These are phyloP conservation scores for Panthera tigris DNA, from an alignment of 2,113 vertebrate genomes.

Conservation along the genomic window DNA sequence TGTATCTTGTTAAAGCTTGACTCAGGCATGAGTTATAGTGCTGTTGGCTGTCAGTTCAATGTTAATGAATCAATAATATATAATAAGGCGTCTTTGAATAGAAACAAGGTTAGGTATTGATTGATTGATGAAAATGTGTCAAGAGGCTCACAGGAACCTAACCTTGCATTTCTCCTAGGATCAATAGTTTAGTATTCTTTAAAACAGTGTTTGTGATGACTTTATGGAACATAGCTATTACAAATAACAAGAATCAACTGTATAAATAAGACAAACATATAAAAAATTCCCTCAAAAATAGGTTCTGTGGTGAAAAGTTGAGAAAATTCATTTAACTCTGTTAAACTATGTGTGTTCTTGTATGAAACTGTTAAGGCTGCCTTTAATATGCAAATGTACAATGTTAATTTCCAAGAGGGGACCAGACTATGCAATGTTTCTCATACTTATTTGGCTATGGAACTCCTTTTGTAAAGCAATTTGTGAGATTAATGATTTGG, in stretches of 20 bases:
- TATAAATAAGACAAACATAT: not conserved
- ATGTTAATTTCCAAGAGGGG: not conserved
- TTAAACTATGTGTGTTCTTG: not conserved
- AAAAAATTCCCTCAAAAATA: not conserved
- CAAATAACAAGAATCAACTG: not conserved
- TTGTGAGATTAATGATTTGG: not conserved
- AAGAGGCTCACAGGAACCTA: not conserved
- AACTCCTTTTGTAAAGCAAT: slow-evolving; percentile 45
- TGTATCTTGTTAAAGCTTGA: not conserved
- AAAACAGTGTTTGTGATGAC: not conserved
- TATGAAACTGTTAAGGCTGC: not conserved
- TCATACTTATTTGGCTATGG: not conserved
- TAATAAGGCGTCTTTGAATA: not conserved
- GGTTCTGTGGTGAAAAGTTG: not conserved
- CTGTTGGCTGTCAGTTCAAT: not conserved
- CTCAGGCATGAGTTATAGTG: not conserved
- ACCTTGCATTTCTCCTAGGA: not conserved
- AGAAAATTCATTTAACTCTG: slow-evolving; percentile 12
- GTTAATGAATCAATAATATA: not conserved
- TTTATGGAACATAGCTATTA: not conserved
- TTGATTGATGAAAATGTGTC: not conserved
- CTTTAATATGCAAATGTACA: slow-evolving; percentile 1
- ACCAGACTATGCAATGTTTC: not conserved
- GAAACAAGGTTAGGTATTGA: not conserved
- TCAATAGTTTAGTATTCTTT: not conserved